Percentiles rank a stretch among this genome's conserved stretches.
Conservation (phyloP, 2,888 invertebrate species). For the Clivina fossor region DNA sequence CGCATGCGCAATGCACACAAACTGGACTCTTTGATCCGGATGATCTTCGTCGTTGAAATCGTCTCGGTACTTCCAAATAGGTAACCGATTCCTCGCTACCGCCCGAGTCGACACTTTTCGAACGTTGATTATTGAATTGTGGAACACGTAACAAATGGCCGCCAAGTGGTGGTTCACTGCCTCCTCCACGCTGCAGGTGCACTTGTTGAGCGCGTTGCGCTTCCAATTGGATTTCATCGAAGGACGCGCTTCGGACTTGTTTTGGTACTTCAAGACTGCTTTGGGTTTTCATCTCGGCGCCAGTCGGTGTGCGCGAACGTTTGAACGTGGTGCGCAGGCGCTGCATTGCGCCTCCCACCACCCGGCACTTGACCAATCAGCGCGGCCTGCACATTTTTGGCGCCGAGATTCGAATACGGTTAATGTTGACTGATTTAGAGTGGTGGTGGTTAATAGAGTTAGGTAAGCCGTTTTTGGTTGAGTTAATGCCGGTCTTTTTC, state of each 20-base stretch:
- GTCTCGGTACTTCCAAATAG: constrained; percentile 57
- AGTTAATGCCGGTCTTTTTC: too few species aligned
- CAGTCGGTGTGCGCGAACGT: constrained; percentile 84
- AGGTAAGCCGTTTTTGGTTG: too few species aligned
- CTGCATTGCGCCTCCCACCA: constrained; percentile 58
- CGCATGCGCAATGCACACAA: constrained; percentile 76
- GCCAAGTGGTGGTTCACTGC: constrained; percentile 47
- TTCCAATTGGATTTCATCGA: constrained; percentile 85
- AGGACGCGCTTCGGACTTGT: constrained; percentile 86
- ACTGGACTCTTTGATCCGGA: constrained; percentile 68
- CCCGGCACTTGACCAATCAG: not conserved
- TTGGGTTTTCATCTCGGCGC: constrained; percentile 89
- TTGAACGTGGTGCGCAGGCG: constrained; percentile 83
- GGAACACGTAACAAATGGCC: constrained; percentile 65
- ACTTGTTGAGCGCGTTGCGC: constrained; percentile 62
- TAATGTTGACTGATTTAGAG: too few species aligned
- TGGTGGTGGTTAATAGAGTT: too few species aligned
- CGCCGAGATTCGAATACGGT: too few species aligned
- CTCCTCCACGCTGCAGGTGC: constrained; percentile 35
- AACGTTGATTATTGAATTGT: constrained; percentile 67
- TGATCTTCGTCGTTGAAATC: constrained; percentile 65
- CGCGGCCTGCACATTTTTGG: not conserved
- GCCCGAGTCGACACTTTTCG: constrained; percentile 79
- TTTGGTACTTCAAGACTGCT: constrained; percentile 89
- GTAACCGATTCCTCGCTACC: constrained; percentile 69